These are phyloP conservation scores for Microchirus variegatus DNA, from an alignment of 2,797 vertebrate species.

Conservation along the genomic window DNA sequence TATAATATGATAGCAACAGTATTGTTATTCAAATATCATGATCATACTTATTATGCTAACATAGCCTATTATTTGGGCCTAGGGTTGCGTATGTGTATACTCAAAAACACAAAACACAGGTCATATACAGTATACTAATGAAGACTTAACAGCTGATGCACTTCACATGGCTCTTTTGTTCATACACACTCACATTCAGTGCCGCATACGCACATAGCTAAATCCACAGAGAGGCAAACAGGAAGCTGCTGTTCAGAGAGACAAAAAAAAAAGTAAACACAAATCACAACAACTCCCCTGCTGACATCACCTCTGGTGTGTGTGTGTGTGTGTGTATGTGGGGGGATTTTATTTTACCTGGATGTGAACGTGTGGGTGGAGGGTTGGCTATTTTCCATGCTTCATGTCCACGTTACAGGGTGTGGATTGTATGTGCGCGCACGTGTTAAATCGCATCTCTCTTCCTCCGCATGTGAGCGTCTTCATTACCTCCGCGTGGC, in stretches of 20 bases:
- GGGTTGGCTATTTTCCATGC: slow-evolving; percentile 1
- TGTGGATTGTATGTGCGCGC: slow-evolving; percentile 10
- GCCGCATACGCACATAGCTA: not conserved
- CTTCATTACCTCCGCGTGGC: slow-evolving; percentile 10
- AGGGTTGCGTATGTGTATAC: too few species aligned
- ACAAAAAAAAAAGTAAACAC: slow-evolving; percentile 15
- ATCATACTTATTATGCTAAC: too few species aligned
- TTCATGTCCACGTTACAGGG: not conserved
- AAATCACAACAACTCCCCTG: slow-evolving; percentile 10
- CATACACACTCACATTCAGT: not conserved
- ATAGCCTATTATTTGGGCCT: too few species aligned
- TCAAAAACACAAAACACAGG: too few species aligned
- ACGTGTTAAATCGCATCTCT: slow-evolving; percentile 6
- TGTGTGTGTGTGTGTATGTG: slow-evolving; percentile 10
- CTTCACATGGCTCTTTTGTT: not conserved
- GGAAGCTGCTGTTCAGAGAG: slow-evolving; percentile 47
- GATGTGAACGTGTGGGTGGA: slow-evolving; percentile 14
- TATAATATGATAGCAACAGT: too few species aligned
- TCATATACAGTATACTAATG: too few species aligned
- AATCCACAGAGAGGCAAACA: slow-evolving; percentile 30
- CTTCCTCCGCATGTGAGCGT: slow-evolving; percentile 25
- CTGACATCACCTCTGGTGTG: not conserved
- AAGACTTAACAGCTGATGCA: too few species aligned
- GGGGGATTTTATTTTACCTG: slow-evolving; percentile 3
- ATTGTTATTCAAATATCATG: too few species aligned